Evolutionary conservation across 23 tunicate genomes (phyloP), one percentile per base, ranked within the genome.

Genomic region (Trididemnum nubilum): DNA sequence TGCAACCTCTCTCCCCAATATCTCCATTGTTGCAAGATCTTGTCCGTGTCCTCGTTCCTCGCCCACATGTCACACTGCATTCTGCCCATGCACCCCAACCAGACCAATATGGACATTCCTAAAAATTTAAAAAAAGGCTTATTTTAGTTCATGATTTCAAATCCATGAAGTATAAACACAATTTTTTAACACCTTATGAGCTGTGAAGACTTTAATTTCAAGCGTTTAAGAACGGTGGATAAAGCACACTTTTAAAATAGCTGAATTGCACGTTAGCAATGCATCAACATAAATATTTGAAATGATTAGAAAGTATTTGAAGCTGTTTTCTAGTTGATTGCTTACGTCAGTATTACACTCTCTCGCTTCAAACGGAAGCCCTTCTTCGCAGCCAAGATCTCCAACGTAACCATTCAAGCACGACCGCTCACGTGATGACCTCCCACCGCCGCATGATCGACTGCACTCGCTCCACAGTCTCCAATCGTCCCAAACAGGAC

Each of bases 381-480:
- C 90, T 49, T 71, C 86, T 26, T 76, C 73, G 65, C 94, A 88
- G 54, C 94, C 94, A 15, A 65, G 29, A 66, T 88, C 94, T 22
- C 94, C 94, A 34, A 81, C 30, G 65, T 82, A 54, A 36, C 94
- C 94, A 37, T 76, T 28, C 24, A 49, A 34, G 40, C 94, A 88
- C 5, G 44, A 39, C 31, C 94, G 65, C 19, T 37, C 71, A 23
- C 87, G 65, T 21, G 32, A 15, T 2, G 31, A 23, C 50, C 80
- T 76, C 50, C 94, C 94, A 36, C 94, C 84, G 22, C 94, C 94
- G 52, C 94, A 88, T 23, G 87, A 73, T 23, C 25, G 57, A 18
- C 88, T 70, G 66, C 92, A 87, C 2, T 33, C 1, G 35, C 66
- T 73, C 86, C 85, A 87, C 1, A 33, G 27, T 0, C 29, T 52